Percentiles rank a stretch among this genome's conserved stretches.
These are phyloP conservation scores for Indri indri DNA, from an alignment of 2,113 vertebrate species.

Conservation along the genomic window DNA sequence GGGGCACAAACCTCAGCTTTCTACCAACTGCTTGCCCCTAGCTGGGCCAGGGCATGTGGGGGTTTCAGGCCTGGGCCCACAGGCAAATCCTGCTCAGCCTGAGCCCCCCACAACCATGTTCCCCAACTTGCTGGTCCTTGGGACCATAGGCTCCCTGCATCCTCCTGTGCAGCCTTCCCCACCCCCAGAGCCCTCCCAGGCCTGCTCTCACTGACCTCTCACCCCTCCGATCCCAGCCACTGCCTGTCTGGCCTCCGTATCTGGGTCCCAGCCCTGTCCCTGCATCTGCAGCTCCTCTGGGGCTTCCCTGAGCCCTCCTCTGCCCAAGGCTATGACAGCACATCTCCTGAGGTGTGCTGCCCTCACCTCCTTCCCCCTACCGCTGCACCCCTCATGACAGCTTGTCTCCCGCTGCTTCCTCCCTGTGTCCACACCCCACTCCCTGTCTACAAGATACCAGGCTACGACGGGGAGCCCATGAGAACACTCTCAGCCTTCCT, in stretches of 20 bases:
- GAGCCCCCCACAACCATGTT: background rate
- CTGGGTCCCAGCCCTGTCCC: background rate
- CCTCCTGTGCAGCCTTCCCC: background rate
- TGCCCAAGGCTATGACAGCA: background rate
- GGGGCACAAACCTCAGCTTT: background rate
- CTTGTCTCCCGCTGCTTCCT: background rate
- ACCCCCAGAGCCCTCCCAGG: background rate
- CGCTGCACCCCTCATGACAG: background rate
- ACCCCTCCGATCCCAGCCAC: background rate
- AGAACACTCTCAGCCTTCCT: background rate
- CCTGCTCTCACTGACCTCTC: background rate
- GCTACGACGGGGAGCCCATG: accelerated
- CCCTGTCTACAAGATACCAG: background rate
- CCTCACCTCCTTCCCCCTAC: background rate
- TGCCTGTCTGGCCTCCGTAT: background rate
- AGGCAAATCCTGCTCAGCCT: background rate
- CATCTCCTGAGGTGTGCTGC: background rate
- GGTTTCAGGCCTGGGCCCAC: background rate
- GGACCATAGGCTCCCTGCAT: background rate
- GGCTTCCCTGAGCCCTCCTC: background rate
- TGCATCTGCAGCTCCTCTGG: background rate
- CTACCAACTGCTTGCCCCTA: background rate
- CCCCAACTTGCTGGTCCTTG: background rate
- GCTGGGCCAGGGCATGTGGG: background rate
- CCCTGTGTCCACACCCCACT: background rate